Conservation (phyloP, 2,888 invertebrate species). For the Halocaridina rubra region DNA sequence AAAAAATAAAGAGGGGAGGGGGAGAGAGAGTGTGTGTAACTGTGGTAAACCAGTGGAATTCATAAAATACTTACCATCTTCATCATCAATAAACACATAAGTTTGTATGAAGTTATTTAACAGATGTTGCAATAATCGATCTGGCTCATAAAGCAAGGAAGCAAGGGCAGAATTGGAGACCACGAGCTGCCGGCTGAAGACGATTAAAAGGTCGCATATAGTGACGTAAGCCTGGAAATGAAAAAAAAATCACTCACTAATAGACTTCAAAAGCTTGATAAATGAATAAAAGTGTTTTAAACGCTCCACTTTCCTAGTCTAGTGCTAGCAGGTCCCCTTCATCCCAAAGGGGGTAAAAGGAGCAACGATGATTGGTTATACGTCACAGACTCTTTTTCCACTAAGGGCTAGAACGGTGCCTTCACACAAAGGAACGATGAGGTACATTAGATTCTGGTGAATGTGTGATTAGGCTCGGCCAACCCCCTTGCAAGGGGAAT, state of each 20-base stretch:
- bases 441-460: no score
- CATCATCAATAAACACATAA: conserved; percentile 92
- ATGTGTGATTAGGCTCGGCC: no score
- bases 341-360: no score
- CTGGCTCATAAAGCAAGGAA: conserved; percentile 83
- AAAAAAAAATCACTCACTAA: conserved; percentile 19
- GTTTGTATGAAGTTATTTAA: conserved; percentile 92
- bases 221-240: conserved; percentile 84
- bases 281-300: no score
- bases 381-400: no score
- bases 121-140: conserved; percentile 81
- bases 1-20: not conserved
- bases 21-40: not conserved
- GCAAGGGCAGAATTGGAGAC: conserved; percentile 67
- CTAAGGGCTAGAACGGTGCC: no score
- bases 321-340: no score
- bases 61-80: conserved; percentile 77
- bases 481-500: no score
- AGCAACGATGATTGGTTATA: no score
- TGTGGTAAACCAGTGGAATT: not conserved
- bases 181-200: conserved; percentile 87
- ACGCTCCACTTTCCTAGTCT: no score
- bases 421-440: no score
- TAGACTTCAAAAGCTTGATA: no score
- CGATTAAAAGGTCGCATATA: conserved; percentile 93